Evolutionary conservation across 1,140 invertebrate genomes (phyloP).

Genomic region (Drusus annulatus): DNA sequence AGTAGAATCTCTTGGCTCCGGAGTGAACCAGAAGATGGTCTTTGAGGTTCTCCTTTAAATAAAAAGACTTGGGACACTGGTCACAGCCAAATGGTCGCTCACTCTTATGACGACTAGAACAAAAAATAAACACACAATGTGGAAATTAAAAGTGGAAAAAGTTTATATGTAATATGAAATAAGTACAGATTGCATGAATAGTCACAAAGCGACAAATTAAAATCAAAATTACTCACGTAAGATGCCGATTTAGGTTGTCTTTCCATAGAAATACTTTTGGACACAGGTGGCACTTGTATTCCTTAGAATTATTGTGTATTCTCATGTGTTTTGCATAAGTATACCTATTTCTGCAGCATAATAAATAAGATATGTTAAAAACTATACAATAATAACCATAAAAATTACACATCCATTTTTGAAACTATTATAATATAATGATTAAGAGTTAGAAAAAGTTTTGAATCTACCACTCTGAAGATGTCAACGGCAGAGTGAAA

Average conservation of each 20-base stretch:
- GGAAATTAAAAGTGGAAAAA: too few relatives aligned
- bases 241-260: constrained; percentile 54
- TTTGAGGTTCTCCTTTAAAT: constrained; percentile 53
- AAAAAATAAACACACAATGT: not conserved
- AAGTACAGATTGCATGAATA: too few relatives aligned
- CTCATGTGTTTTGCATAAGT: constrained; percentile 54
- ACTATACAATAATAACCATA: too few relatives aligned
- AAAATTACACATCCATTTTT: too few relatives aligned
- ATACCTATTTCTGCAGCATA: constrained; percentile 50
- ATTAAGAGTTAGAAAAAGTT: too few relatives aligned
- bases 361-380: not conserved
- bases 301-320: constrained; percentile 54
- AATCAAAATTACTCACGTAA: constrained; percentile 45
- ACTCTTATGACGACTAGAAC: constrained; percentile 48
- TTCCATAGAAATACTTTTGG: constrained; percentile 56
- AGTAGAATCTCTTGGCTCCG: constrained; percentile 48
- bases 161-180: too few relatives aligned
- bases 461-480: too few relatives aligned
- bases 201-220: too few relatives aligned
- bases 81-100: constrained; percentile 48
- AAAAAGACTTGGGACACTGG: constrained; percentile 52
- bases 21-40: constrained; percentile 49
- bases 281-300: constrained; percentile 55
- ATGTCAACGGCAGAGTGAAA: too few relatives aligned
- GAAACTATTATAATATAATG: too few relatives aligned